A percentile compares a stretch with the other conserved stretches of the same genome.
These are phyloP conservation scores for Cancer borealis DNA, from an alignment of 2,888 invertebrate genomes.

Conservation along the genomic window DNA sequence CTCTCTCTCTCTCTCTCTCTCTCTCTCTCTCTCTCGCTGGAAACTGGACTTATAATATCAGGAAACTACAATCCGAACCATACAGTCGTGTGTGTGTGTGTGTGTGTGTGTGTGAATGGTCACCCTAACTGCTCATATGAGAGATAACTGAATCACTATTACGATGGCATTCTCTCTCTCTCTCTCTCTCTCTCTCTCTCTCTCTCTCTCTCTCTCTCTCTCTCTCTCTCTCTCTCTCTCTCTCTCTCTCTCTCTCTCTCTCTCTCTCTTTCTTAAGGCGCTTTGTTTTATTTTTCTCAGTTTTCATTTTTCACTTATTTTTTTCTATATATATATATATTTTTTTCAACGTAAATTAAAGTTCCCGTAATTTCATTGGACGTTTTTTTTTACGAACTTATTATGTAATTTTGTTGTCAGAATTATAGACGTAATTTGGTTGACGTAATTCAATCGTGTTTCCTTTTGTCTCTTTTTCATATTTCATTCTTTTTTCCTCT, in stretches of 20 bases:
- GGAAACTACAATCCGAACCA: neutral
- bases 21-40: neutral
- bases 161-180: neutral
- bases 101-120: neutral
- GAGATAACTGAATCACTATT: conserved; percentile 32
- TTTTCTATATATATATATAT: neutral
- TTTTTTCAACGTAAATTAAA: neutral
- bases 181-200: conserved; percentile 32
- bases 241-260: neutral
- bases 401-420: neutral
- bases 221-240: neutral
- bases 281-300: neutral
- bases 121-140: conserved; percentile 9
- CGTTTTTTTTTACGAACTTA: neutral
- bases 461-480: neutral
- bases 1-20: conserved; percentile 53
- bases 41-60: neutral
- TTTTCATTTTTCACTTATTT: neutral
- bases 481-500: neutral
- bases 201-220: conserved; percentile 27
- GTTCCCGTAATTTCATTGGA: neutral
- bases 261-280: no score
- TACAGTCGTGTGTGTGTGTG: no score
- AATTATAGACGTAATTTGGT: neutral
- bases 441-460: neutral